phyloP scores from a whole-genome alignment of 1,140 invertebrate genomes.

The Trachymyrmex cornetzi region DNA sequence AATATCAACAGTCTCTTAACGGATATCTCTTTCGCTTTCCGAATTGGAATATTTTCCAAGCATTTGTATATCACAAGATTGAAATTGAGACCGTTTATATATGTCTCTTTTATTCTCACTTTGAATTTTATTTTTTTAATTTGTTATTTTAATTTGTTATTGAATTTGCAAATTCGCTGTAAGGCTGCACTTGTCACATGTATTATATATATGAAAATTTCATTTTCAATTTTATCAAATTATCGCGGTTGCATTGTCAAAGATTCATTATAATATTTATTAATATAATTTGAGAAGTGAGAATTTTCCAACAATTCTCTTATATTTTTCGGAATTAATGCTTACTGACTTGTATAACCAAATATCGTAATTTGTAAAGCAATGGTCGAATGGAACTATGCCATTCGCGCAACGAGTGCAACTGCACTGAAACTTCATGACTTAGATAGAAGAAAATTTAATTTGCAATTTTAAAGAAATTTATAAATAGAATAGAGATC shows the following conservation, averaged over 20 bases:
- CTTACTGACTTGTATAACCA: background rate
- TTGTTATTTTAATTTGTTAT: background rate
- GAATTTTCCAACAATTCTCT: background rate
- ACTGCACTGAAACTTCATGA: conserved; percentile 24
- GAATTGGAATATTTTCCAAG: background rate
- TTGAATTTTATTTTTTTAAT: background rate
- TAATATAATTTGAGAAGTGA: background rate
- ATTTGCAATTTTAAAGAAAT: background rate
- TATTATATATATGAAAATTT: background rate
- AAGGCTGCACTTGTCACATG: background rate
- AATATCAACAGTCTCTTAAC: background rate
- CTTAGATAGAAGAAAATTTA: background rate
- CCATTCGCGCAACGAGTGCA: background rate
- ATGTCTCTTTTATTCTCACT: background rate
- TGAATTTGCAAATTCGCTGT: background rate
- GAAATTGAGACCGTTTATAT: background rate
- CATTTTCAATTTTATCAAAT: background rate
- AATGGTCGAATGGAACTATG: background rate
- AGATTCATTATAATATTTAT: background rate
- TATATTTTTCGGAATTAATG: conserved; percentile 28
- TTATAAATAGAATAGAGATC: background rate
- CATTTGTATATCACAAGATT: background rate
- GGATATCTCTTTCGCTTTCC: background rate
- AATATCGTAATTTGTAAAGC: no score
- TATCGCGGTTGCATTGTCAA: background rate